phyloP scores from a whole-genome alignment of 2,888 invertebrate species.

The Caenorhabditis sp. region DNA sequence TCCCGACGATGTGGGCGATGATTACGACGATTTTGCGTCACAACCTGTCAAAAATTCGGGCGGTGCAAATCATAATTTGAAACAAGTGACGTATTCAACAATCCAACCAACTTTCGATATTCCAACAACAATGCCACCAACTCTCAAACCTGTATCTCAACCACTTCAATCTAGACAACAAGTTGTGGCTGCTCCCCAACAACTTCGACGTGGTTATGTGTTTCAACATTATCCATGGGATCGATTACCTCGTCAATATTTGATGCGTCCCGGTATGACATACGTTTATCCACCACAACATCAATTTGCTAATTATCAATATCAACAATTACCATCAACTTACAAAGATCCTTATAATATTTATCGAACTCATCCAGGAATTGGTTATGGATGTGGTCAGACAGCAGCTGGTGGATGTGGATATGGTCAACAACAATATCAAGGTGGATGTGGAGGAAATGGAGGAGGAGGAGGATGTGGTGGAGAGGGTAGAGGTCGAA shows the following conservation, averaged over 20 bases:
- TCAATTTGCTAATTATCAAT: constrained; percentile 27
- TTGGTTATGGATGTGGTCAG: constrained; percentile 41
- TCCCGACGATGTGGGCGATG: constrained; percentile 10
- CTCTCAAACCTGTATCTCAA: neutral
- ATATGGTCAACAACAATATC: constrained; percentile 13
- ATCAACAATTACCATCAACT: constrained; percentile 27
- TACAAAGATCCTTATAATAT: constrained; percentile 47
- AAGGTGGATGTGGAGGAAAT: constrained; percentile 18
- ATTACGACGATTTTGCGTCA: constrained; percentile 26
- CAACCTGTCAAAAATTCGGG: constrained; percentile 26
- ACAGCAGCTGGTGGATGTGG: constrained; percentile 30
- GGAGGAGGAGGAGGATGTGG: constrained; percentile 3
- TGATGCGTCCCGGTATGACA: constrained; percentile 47
- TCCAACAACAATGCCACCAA: constrained; percentile 23
- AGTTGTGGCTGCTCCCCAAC: constrained; percentile 3
- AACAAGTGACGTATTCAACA: constrained; percentile 45
- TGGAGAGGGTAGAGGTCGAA: constrained; percentile 16
- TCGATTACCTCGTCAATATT: constrained; percentile 41
- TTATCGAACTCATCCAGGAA: constrained; percentile 45
- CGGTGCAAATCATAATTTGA: constrained; percentile 38
- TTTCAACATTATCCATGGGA: constrained; percentile 57
- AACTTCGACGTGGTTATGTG: constrained; percentile 41
- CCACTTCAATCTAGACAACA: neutral
- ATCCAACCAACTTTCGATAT: constrained; percentile 41
- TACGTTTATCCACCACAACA: constrained; percentile 47